phyloP scores from a whole-genome alignment of 2,113 vertebrate species.

The Physeter macrocephalus region DNA sequence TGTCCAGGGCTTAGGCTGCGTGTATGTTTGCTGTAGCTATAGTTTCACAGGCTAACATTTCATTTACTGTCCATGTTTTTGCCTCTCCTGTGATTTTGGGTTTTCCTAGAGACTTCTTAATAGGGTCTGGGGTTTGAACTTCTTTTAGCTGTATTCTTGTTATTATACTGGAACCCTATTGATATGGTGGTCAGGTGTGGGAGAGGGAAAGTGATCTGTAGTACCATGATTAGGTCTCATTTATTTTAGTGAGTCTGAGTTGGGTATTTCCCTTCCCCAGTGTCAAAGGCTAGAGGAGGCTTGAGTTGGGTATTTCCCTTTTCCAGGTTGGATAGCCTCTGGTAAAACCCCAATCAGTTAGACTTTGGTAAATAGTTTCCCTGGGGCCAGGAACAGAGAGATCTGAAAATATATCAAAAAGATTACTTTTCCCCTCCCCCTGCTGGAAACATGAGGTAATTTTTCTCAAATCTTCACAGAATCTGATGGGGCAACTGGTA shows the following conservation, averaged over 20 bases:
- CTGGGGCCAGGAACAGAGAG: not conserved
- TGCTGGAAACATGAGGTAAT: not conserved
- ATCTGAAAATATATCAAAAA: not conserved
- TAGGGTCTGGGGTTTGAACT: not conserved
- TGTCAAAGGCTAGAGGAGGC: not conserved
- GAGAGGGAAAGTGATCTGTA: not conserved
- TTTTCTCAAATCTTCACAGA: not conserved
- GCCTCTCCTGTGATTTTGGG: not conserved
- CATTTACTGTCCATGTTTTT: not conserved
- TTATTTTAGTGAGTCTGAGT: not conserved
- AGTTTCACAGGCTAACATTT: not conserved
- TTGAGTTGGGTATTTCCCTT: not conserved
- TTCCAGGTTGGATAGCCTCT: not conserved
- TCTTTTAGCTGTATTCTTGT: not conserved
- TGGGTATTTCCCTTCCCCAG: not conserved
- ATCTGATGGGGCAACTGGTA: not conserved
- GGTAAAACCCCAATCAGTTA: not conserved
- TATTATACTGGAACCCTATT: not conserved
- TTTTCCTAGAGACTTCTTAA: not conserved
- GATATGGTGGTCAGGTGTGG: not conserved
- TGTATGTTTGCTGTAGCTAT: not conserved
- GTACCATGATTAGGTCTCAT: not conserved
- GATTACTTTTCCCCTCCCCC: not conserved
- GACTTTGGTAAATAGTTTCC: not conserved
- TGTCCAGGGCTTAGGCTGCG: not conserved